Percentiles rank a stretch among this genome's conserved stretches.
phyloP scores from a whole-genome alignment of 2,888 invertebrate genomes.

The Cistogaster globosa region DNA sequence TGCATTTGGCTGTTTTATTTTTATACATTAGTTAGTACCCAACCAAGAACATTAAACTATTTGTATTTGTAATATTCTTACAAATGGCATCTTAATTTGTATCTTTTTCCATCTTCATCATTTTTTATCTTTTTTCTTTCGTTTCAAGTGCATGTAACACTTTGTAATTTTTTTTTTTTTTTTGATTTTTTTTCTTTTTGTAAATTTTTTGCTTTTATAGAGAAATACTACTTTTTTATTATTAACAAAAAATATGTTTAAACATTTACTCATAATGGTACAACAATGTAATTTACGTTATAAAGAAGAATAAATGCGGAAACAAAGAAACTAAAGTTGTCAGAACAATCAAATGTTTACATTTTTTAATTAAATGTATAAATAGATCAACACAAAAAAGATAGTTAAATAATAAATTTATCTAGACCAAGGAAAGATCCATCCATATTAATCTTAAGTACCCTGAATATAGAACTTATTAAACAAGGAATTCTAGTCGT shows the following conservation, averaged over 20 bases:
- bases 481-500: no score
- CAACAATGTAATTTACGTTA: no score
- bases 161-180: conserved; percentile 48
- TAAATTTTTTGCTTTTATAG: conserved; percentile 30
- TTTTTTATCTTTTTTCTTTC: conserved; percentile 7
- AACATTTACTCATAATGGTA: background rate
- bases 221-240: background rate
- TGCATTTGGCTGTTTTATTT: background rate
- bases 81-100: conserved; percentile 61
- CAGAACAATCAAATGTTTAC: conserved; percentile 8
- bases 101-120: conserved; percentile 1
- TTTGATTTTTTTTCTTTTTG: conserved; percentile 36
- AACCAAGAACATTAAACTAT: conserved; percentile 43
- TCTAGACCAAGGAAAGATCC: no score
- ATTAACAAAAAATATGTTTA: background rate
- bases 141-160: conserved; percentile 5
- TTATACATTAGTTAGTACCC: background rate
- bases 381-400: no score
- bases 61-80: conserved; percentile 35
- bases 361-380: no score
- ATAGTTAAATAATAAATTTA: no score
- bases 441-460: no score
- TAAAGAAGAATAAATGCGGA: background rate
- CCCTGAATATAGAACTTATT: no score
- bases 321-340: background rate